Evolutionary conservation across 2,888 invertebrate species (phyloP).

Genomic region (Macaria liturata): DNA sequence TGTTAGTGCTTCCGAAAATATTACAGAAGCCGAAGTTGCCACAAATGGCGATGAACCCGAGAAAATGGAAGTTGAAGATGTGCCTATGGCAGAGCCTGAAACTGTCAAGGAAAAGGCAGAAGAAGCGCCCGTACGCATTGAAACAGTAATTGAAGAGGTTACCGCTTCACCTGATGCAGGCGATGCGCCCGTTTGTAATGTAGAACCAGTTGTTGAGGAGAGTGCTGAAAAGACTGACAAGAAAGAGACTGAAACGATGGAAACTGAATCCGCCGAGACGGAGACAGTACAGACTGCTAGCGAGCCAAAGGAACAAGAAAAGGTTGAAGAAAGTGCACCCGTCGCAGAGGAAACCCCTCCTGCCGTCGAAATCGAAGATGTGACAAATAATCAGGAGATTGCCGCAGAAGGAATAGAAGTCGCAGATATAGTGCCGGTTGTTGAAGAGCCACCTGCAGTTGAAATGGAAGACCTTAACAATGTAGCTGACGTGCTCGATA

Average conservation of each 20-base stretch:
- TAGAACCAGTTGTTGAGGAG: constrained; percentile 54
- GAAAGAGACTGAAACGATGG: constrained; percentile 58
- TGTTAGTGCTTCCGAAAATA: constrained; percentile 5
- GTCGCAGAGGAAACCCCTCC: constrained; percentile 50
- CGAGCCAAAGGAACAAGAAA: constrained; percentile 49
- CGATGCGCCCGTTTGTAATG: constrained; percentile 46
- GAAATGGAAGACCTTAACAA: constrained; percentile 60
- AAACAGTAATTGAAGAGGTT: constrained; percentile 51
- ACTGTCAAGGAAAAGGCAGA: constrained; percentile 20
- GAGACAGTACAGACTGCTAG: constrained; percentile 35
- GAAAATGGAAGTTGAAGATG: constrained; percentile 24
- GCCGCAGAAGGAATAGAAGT: constrained; percentile 57
- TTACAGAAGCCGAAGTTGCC: constrained; percentile 12
- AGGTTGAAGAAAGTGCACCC: constrained; percentile 41
- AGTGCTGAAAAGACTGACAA: constrained; percentile 54
- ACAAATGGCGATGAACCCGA: constrained; percentile 32
- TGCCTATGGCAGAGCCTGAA: constrained; percentile 10
- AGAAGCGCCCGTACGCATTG: constrained; percentile 40
- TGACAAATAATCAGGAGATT: constrained; percentile 56
- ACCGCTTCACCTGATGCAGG: constrained; percentile 46
- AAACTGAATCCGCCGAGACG: constrained; percentile 42
- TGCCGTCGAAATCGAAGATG: constrained; percentile 57
- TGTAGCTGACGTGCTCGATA: constrained; percentile 61
- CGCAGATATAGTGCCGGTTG: constrained; percentile 61
- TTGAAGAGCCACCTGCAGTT: constrained; percentile 58